Conservation (phyloP, 2,888 invertebrate species). For the Tenodera sinensis region DNA sequence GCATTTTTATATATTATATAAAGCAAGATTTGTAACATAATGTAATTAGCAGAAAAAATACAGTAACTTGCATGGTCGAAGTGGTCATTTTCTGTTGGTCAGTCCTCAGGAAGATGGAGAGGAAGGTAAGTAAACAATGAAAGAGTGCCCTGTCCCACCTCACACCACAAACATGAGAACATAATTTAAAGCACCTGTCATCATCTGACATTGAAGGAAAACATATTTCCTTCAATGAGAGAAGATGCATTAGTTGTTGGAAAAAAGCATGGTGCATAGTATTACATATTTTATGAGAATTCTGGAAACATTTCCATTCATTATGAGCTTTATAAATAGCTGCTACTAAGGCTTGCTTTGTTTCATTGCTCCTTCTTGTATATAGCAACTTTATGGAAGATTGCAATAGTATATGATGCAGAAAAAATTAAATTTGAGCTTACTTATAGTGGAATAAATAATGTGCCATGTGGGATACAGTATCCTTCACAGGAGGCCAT, state of each 20-base stretch:
- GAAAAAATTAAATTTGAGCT: no score
- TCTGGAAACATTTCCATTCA: not conserved
- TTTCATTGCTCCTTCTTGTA: no score
- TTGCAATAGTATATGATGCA: no score
- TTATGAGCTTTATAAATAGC: not conserved
- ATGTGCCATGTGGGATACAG: no score
- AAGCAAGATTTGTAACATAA: not conserved
- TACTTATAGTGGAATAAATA: no score
- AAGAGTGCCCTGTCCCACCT: not conserved
- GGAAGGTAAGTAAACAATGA: not conserved
- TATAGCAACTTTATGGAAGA: no score
- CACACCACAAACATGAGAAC: not conserved
- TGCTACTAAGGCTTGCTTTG: no score
- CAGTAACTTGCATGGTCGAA: not conserved
- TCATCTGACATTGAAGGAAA: not conserved
- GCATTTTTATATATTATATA: not conserved
- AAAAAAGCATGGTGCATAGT: slow-evolving; percentile 11
- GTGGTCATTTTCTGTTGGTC: not conserved
- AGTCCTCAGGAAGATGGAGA: not conserved
- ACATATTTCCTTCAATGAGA: not conserved
- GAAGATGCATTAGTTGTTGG: not conserved
- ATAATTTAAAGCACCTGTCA: not conserved
- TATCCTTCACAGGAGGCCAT: no score
- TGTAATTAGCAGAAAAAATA: not conserved
- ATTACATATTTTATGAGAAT: not conserved